phyloP scores from a whole-genome alignment of 2,113 vertebrate genomes.

The Calypte anna region DNA sequence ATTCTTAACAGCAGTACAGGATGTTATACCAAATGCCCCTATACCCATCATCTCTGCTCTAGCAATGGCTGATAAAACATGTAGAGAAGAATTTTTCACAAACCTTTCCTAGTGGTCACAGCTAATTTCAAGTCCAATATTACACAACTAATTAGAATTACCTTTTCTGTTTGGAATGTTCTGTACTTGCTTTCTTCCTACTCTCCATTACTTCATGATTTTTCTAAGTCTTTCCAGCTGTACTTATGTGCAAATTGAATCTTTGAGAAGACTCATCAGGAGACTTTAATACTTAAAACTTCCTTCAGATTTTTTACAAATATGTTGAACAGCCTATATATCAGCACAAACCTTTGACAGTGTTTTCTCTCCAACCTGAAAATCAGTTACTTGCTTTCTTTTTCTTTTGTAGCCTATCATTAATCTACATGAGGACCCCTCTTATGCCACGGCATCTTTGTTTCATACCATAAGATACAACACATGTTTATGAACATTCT shows the following conservation, averaged over 20 bases:
- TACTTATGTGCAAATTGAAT: neutral
- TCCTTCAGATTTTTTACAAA: neutral
- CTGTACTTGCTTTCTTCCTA: neutral
- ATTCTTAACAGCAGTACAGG: neutral
- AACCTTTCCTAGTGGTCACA: neutral
- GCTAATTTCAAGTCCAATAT: neutral
- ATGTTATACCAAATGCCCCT: neutral
- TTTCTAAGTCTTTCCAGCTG: neutral
- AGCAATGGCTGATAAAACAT: neutral
- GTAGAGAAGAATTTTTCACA: neutral
- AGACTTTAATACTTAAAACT: neutral
- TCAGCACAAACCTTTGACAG: neutral
- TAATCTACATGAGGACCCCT: neutral
- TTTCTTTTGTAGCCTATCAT: neutral
- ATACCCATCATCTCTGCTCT: neutral
- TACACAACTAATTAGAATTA: neutral
- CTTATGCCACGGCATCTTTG: neutral
- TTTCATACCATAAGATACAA: neutral
- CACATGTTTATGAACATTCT: neutral
- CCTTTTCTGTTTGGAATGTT: neutral
- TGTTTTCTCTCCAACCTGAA: neutral
- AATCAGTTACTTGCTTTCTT: neutral
- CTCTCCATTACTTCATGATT: neutral
- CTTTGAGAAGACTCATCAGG: neutral
- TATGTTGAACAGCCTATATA: neutral